phyloP scores from a whole-genome alignment of 2,113 vertebrate genomes.

The Meles meles region DNA sequence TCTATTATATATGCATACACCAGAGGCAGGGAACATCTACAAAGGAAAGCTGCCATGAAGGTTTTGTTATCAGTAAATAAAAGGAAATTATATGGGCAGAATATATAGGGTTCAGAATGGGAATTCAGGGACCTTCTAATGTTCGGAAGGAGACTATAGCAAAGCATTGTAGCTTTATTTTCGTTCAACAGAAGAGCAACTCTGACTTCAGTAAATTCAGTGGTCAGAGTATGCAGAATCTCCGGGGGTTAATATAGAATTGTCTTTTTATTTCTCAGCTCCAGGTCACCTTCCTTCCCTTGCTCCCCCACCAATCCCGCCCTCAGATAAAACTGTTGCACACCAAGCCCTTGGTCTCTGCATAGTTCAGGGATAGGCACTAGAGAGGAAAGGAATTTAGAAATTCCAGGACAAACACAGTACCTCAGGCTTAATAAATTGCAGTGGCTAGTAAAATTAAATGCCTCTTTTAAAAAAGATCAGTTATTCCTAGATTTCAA shows the following conservation, averaged over 20 bases:
- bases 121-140: not conserved
- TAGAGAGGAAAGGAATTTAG: conserved; percentile 39
- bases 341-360: not conserved
- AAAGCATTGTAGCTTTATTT: not conserved
- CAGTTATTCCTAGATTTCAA: not conserved
- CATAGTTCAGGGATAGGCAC: conserved; percentile 19
- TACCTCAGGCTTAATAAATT: not conserved
- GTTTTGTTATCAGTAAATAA: not conserved
- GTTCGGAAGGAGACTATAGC: not conserved
- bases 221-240: not conserved
- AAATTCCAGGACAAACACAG: not conserved
- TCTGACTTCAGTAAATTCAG: not conserved
- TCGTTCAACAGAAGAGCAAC: not conserved
- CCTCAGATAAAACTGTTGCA: conserved; percentile 21
- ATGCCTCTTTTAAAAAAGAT: conserved; percentile 52
- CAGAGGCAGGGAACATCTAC: not conserved
- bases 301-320: not conserved
- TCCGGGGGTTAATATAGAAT: not conserved
- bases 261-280: not conserved
- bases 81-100: not conserved
- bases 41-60: not conserved
- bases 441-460: not conserved
- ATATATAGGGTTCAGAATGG: not conserved
- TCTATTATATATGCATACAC: not conserved
- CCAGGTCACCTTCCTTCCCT: not conserved